Evolutionary conservation across 2,888 invertebrate genomes (phyloP), one percentile per base, ranked within the genome.

Genomic region (Phyllotreta striolata): DNA sequence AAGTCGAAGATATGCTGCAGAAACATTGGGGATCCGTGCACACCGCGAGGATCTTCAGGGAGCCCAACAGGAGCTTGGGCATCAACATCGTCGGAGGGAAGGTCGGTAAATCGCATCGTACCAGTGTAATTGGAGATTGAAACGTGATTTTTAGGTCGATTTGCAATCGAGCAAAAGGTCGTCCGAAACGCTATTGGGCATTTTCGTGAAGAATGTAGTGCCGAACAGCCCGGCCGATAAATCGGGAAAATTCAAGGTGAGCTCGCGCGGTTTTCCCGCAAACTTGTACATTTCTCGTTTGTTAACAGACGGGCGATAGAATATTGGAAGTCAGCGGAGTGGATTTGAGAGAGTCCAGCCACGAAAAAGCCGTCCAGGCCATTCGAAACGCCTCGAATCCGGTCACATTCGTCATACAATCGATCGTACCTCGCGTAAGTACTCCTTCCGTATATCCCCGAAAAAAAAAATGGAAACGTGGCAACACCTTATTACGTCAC

Each of bases 31-130:
- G 95, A 2, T 88, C 92, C 0, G 89, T 91, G 55, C 84, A 94
- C 66, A 84, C 86, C 8, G 92, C 96, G 46, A 86, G 89, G 67
- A 85, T 96, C 38, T 84, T 85, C 64, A 82, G 95, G 56, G 89
- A 90, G 72, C 87, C 87, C 37, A 89, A 90, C 40, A 89, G 91
- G 69, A 95, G 96, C 58, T 87, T 98, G 24, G 98, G 98, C 6
- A 96, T 99, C 79, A 96, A 95, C 82, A 98, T 99, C 73, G 96
- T 99, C 39, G 96, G 98, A 62, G 95, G 96, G 76, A 94, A 95
- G 87, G 93, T 94, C 6, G 14, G 10, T 40, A 4, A 40, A 40
- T 39, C 39, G 39, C 39, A 39, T 39, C 39, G 8, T 7, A 39
- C 39, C 8, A 39, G 39, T 39, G 6, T 8, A 39, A 39, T 7